Evolutionary conservation across 2,113 vertebrate genomes (phyloP).

Genomic region (Catagonus wagneri): DNA sequence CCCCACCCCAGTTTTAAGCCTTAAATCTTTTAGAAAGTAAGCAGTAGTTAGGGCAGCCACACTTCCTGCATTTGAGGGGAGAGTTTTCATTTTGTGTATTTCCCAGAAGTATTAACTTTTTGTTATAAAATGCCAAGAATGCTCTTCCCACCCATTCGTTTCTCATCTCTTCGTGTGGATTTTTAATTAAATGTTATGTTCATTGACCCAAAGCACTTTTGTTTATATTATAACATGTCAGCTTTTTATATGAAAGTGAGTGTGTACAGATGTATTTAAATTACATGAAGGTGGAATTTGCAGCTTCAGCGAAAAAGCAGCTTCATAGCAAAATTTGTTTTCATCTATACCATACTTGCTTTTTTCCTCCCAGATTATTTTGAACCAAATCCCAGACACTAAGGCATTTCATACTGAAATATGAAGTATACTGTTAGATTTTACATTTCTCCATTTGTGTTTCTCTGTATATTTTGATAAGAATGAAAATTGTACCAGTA

Average conservation of each 20-base stretch:
- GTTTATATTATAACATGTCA: background rate
- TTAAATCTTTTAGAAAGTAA: background rate
- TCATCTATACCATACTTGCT: background rate
- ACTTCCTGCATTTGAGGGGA: background rate
- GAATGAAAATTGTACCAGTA: background rate
- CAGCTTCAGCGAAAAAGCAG: background rate
- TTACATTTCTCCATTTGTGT: background rate
- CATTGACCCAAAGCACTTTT: background rate
- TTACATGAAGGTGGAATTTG: background rate
- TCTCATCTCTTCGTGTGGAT: background rate
- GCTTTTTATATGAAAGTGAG: background rate
- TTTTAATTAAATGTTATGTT: background rate
- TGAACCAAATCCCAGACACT: background rate
- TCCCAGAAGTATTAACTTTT: conserved; percentile 2
- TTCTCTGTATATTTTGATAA: background rate
- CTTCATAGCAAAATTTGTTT: background rate
- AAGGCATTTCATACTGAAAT: background rate
- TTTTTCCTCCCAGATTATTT: background rate
- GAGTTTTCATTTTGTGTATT: background rate
- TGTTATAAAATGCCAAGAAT: background rate
- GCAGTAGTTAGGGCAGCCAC: background rate
- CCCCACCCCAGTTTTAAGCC: background rate
- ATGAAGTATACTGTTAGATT: background rate
- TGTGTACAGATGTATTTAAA: background rate
- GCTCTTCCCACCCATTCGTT: background rate